Evolutionary conservation across 2,113 vertebrate genomes (phyloP), one percentile per base, ranked within the genome.

Genomic region (Spizaetus ornatus): DNA sequence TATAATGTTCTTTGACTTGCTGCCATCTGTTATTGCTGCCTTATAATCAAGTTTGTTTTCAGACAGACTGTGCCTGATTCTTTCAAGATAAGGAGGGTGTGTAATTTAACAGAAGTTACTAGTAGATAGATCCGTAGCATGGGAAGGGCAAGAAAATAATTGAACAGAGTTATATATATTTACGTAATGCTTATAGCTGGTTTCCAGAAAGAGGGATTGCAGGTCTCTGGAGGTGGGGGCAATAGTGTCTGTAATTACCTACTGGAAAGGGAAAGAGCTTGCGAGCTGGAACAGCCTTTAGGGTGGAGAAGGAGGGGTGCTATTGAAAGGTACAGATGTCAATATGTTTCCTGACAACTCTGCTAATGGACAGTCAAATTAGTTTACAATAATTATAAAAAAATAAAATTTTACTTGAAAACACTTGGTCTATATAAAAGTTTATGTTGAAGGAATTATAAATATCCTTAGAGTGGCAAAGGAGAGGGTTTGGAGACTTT

Each of bases 21-120:
- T 95, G 86, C 86, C 95, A 92, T 90, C 77, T 78, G 69, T 90
- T 96, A 74, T 67, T 36, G 14, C 56, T 88, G 61, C 65, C 62
- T 83, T 96, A 47, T 90, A 94, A 97, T 93, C 82, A 83, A 76
- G 71, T 80, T 85, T 91, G 82, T 88, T 95, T 94, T 96, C 45
- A 81, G 82, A 70, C 78, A 80, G 78, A 45, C 29, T 88, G 79
- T 88, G 78, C 56, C 53, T 95, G 90, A 97, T 96, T 77, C 71
- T 65, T 85, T 42, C 74, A 86, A 77, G 90, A 93, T 96, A 93
- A 88, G 42, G 11, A 76, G 71, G 79, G 72, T 78, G 74, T 77
- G 32, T 88, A 10, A 73, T 81, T 78, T 62, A 86, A 58, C n/a
- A 93, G 73, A 71, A 91, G 17, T 83, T 80, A 42, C 67, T 13